These are phyloP conservation scores for Slavum lentiscoides DNA, from an alignment of 2,888 invertebrate genomes.

Conservation along the genomic window DNA sequence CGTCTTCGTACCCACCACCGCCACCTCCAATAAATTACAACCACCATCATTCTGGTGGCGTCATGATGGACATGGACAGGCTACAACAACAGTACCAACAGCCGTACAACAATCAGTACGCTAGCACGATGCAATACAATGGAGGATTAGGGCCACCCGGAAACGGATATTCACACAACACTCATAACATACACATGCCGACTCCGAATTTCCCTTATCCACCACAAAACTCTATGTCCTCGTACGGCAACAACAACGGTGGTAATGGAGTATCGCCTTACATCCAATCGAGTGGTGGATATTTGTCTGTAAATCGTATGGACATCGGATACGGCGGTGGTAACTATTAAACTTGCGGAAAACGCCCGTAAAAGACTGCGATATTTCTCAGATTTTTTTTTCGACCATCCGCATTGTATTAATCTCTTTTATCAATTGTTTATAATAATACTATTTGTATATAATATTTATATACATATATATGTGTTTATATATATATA, in stretches of 20 bases:
- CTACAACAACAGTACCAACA: conserved; percentile 53
- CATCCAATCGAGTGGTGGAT: conserved; percentile 42
- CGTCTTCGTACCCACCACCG: conserved; percentile 60
- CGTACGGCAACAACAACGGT: conserved; percentile 57
- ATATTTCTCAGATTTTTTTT: conserved; percentile 50
- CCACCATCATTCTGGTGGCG: conserved; percentile 55
- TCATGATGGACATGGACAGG: conserved; percentile 55
- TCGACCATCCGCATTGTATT: conserved; percentile 46
- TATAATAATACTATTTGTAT: conserved; percentile 6
- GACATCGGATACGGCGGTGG: conserved; percentile 49
- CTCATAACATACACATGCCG: conserved; percentile 69
- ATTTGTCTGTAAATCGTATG: conserved; percentile 45
- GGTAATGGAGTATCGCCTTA: conserved; percentile 35
- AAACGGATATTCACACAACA: conserved; percentile 60
- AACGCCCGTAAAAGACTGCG: conserved; percentile 43
- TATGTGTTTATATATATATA: no score
- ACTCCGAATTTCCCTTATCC: conserved; percentile 71
- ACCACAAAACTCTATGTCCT: conserved; percentile 60
- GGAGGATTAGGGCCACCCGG: conserved; percentile 50
- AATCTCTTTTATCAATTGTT: conserved; percentile 38
- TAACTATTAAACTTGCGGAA: conserved; percentile 44
- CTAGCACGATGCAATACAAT: conserved; percentile 53
- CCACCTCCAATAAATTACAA: conserved; percentile 56
- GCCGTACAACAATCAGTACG: conserved; percentile 60
- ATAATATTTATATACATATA: no score